These are phyloP conservation scores for Scaptomyza cyrtandrae DNA, from an alignment of 2,888 invertebrate species.

Conservation along the genomic window DNA sequence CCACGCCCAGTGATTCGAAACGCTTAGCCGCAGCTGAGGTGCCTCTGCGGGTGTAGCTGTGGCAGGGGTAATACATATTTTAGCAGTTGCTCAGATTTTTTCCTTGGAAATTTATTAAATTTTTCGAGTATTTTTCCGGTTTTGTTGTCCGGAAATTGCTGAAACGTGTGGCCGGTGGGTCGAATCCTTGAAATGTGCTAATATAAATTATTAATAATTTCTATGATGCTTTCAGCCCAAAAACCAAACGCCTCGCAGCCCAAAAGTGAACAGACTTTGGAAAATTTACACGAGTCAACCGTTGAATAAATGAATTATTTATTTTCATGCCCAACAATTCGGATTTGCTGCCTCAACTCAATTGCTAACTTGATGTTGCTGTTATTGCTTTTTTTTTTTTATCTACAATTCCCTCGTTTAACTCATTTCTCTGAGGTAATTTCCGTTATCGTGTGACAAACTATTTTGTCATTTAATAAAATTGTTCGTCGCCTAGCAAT, in stretches of 20 bases:
- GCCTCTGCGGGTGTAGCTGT: neutral
- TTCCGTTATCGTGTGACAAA: constrained; percentile 52
- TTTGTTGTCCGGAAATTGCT: constrained; percentile 77
- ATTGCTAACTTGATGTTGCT: constrained; percentile 12
- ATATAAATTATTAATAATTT: constrained; percentile 81
- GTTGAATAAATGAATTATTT: constrained; percentile 71
- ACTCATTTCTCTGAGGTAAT: constrained; percentile 37
- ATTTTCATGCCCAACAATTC: constrained; percentile 68
- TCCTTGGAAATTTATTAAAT: constrained; percentile 74
- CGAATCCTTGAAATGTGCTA: constrained; percentile 71
- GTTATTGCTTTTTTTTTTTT: constrained; percentile 1
- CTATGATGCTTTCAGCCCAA: constrained; percentile 44
- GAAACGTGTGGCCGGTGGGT: constrained; percentile 74
- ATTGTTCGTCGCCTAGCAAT: constrained; percentile 55
- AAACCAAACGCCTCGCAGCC: constrained; percentile 17
- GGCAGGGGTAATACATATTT: constrained; percentile 1
- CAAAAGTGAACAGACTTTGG: constrained; percentile 20
- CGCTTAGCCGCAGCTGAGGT: constrained; percentile 8
- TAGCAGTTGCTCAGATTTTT: constrained; percentile 45
- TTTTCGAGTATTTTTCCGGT: constrained; percentile 80
- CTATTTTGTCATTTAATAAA: constrained; percentile 54
- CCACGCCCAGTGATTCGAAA: constrained; percentile 2
- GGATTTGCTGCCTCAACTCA: constrained; percentile 33
- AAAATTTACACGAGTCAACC: constrained; percentile 54
- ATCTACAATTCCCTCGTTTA: constrained; percentile 7